Conservation (phyloP, 1,140 invertebrate genomes). For the Heliconius hermathena region DNA sequence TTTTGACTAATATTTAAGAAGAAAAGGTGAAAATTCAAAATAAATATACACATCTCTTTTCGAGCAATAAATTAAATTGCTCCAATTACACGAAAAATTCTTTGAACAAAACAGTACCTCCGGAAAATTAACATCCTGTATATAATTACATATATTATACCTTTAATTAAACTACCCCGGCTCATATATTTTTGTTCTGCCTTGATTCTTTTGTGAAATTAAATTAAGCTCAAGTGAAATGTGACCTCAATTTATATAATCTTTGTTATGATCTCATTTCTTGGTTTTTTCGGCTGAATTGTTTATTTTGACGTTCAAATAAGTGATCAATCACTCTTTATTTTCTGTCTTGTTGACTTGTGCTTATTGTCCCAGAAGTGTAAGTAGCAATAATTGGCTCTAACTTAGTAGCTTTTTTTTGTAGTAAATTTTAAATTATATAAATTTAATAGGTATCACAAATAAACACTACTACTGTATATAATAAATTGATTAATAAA, state of each 20-base stretch:
- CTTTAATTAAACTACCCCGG: slow-evolving; percentile 7
- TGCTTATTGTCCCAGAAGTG: no score
- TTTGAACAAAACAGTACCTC: background rate
- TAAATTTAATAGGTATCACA: no score
- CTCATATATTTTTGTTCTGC: slow-evolving; percentile 5
- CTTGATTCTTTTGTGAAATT: slow-evolving; percentile 11
- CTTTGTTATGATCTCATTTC: slow-evolving; percentile 8
- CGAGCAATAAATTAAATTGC: background rate
- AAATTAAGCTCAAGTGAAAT: background rate
- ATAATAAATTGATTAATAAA: no score
- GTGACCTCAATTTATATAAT: background rate
- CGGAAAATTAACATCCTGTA: slow-evolving; percentile 7
- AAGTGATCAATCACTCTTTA: background rate
- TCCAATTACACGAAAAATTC: background rate
- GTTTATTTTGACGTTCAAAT: background rate
- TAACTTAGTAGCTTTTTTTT: no score
- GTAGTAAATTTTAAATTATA: no score
- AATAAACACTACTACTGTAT: no score
- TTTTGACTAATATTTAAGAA: background rate
- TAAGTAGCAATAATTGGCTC: no score
- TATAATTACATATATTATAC: slow-evolving; percentile 10
- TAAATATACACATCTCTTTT: background rate
- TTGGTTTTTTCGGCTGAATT: background rate
- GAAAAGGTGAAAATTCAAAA: background rate
- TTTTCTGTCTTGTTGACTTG: background rate